Conservation (phyloP, 2,113 vertebrate species). For the Neodon shergylaensis region DNA sequence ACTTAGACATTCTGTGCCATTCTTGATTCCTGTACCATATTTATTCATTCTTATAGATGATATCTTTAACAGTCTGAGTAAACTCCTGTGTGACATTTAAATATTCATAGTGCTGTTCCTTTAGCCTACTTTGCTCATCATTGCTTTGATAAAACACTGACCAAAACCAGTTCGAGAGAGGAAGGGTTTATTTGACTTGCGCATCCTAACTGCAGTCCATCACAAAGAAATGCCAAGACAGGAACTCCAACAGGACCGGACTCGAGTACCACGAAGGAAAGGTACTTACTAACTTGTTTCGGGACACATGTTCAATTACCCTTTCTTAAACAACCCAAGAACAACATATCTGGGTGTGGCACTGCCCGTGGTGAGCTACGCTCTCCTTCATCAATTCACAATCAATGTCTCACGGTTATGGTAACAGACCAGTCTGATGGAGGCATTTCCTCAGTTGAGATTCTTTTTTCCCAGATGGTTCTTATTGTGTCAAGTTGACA, state of each 20-base stretch:
- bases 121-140: not conserved
- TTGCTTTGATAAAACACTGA: not conserved
- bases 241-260: not conserved
- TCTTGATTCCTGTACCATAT: not conserved
- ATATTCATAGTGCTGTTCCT: not conserved
- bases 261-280: not conserved
- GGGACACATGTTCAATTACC: not conserved
- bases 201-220: not conserved
- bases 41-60: not conserved
- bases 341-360: not conserved
- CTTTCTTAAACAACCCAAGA: not conserved
- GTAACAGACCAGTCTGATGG: not conserved
- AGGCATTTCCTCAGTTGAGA: not conserved
- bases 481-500: not conserved
- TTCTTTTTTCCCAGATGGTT: not conserved
- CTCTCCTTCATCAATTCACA: not conserved
- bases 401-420: not conserved
- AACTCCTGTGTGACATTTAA: not conserved
- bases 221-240: not conserved
- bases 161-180: not conserved
- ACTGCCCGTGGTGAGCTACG: accelerated
- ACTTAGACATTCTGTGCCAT: not conserved
- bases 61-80: not conserved
- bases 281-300: not conserved
- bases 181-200: not conserved